Conservation (phyloP, 1,140 invertebrate genomes). For the Chironomus striatipennis region DNA sequence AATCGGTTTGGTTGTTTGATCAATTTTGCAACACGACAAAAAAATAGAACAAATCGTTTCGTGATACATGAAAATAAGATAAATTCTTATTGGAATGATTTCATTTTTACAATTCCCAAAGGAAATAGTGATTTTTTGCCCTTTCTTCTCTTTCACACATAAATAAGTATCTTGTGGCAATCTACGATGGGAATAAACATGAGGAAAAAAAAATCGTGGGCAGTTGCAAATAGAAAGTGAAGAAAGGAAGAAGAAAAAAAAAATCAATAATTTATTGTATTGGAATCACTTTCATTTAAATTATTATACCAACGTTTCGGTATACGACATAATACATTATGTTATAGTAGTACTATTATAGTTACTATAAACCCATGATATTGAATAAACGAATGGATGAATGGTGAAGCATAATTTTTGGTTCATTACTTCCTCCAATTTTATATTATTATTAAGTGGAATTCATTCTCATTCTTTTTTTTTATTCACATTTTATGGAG, state of each 20-base stretch:
- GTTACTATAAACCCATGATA: not conserved
- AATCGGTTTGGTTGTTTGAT: too few relatives aligned
- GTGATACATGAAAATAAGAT: too few relatives aligned
- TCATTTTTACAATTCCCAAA: too few relatives aligned
- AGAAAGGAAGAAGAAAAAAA: not conserved
- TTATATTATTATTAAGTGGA: not conserved
- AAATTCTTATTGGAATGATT: too few relatives aligned
- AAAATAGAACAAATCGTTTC: too few relatives aligned
- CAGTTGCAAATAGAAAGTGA: slow-evolving; percentile 2
- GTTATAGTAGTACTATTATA: not conserved
- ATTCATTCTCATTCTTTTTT: not conserved
- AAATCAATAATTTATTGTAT: slow-evolving; percentile 15
- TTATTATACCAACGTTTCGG: slow-evolving; percentile 1
- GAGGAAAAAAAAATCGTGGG: not conserved
- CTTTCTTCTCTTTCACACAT: too few relatives aligned
- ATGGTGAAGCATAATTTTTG: not conserved
- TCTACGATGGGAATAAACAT: too few relatives aligned
- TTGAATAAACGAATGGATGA: not conserved
- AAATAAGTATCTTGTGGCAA: too few relatives aligned
- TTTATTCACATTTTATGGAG: not conserved
- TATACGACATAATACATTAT: not conserved
- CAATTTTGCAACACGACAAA: too few relatives aligned
- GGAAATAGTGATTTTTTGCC: too few relatives aligned
- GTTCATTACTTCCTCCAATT: slow-evolving; percentile 12
- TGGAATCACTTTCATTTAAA: slow-evolving; percentile 14